A percentile compares a stretch with the other conserved stretches of the same genome.
phyloP scores from a whole-genome alignment of 2,797 vertebrate genomes.

The Typhlichthys subterraneus region DNA sequence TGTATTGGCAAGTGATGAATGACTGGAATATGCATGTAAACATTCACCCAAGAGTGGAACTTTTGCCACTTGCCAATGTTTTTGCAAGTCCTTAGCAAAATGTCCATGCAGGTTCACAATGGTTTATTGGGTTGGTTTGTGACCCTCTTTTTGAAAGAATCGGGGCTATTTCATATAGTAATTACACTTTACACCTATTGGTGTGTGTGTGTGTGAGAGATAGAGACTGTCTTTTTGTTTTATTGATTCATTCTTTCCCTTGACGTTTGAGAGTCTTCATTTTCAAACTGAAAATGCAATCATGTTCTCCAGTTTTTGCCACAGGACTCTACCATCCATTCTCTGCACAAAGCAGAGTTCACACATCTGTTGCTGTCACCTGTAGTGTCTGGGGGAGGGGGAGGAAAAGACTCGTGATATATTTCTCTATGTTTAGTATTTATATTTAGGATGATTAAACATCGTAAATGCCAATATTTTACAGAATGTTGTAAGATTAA shows the following conservation, averaged over 20 bases:
- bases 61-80: not conserved
- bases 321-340: slow-evolving; percentile 78
- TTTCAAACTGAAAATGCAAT: slow-evolving; percentile 37
- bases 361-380: slow-evolving; percentile 44
- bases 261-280: slow-evolving; percentile 19
- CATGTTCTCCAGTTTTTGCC: slow-evolving; percentile 56
- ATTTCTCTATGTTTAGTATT: slow-evolving; percentile 72
- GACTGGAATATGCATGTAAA: not conserved
- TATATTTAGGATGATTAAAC: slow-evolving; percentile 67
- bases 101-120: not conserved
- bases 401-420: slow-evolving; percentile 55
- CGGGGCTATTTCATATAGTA: no score
- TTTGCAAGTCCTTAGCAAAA: not conserved
- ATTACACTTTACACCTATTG: no score
- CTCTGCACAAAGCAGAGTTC: slow-evolving; percentile 59
- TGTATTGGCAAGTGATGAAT: no score
- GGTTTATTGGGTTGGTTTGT: slow-evolving; percentile 15
- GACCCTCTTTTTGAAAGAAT: not conserved
- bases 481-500: slow-evolving; percentile 63
- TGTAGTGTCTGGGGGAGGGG: slow-evolving; percentile 37
- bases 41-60: not conserved
- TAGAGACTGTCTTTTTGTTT: not conserved
- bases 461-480: slow-evolving; percentile 74
- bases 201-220: no score
- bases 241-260: not conserved